phyloP scores from a whole-genome alignment of 1,140 invertebrate species.

The Hetaerina americana region DNA sequence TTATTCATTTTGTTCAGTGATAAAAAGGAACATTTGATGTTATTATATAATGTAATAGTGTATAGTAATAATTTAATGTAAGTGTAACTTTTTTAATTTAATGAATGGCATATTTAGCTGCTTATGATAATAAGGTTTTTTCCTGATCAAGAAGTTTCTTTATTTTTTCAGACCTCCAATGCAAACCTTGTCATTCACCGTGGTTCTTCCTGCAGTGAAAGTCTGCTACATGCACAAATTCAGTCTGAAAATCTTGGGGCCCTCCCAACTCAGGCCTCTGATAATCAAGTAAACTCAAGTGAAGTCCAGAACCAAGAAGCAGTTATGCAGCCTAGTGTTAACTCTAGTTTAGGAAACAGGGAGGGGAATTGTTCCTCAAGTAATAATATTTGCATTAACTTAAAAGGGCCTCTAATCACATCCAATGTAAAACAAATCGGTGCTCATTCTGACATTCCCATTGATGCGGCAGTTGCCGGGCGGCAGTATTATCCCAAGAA shows the following conservation, averaged over 20 bases:
- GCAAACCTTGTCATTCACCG: conserved; percentile 15
- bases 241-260: conserved; percentile 10
- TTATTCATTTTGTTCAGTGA: too few species aligned
- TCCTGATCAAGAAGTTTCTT: conserved; percentile 9
- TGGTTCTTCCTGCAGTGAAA: conserved; percentile 23
- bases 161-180: conserved; percentile 16
- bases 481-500: neutral
- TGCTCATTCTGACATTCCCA: conserved; percentile 14
- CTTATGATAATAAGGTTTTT: neutral
- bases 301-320: conserved; percentile 6
- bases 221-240: conserved; percentile 17
- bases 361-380: conserved; percentile 3
- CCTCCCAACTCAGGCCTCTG: conserved; percentile 13
- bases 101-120: too few species aligned
- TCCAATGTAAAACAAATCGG: conserved; percentile 5
- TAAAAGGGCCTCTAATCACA: neutral
- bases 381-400: conserved; percentile 3
- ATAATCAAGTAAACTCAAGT: neutral
- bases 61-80: too few species aligned
- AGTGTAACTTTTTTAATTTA: too few species aligned
- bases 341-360: conserved; percentile 5
- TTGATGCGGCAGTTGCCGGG: conserved; percentile 1
- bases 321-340: conserved; percentile 7
- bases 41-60: too few species aligned
- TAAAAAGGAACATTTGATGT: too few species aligned